These are phyloP conservation scores for Petrophora chlorosata DNA, from an alignment of 2,888 invertebrate genomes.

Conservation along the genomic window DNA sequence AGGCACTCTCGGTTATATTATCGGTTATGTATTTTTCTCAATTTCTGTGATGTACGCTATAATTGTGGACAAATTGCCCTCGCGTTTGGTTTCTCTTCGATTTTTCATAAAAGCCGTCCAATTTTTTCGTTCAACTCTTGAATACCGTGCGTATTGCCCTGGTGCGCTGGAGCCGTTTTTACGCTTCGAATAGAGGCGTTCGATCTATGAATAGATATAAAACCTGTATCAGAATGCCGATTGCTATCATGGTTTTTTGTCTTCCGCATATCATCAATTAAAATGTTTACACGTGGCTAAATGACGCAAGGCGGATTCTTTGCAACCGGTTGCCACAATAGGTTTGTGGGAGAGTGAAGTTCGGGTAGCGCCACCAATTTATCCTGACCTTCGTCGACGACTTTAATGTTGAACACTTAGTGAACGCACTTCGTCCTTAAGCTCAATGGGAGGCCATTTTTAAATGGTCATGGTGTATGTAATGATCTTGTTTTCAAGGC, in stretches of 20 bases:
- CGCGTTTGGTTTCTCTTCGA: constrained; percentile 28
- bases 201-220: constrained; percentile 47
- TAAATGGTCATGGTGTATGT: constrained; percentile 54
- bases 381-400: constrained; percentile 55
- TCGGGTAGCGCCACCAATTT: constrained; percentile 68
- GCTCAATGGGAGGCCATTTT: constrained; percentile 49
- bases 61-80: constrained; percentile 43
- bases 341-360: constrained; percentile 69
- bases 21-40: too few species aligned
- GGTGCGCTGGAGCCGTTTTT: constrained; percentile 25
- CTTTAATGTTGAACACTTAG: constrained; percentile 34
- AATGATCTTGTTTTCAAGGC: constrained; percentile 71
- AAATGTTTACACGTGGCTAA: constrained; percentile 79
- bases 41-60: constrained; percentile 40
- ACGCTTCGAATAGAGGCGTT: constrained; percentile 41
- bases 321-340: constrained; percentile 71
- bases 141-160: constrained; percentile 12
- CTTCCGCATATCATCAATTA: constrained; percentile 81
- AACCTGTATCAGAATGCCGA: constrained; percentile 59
- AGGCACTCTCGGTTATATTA: constrained; percentile 34
- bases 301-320: constrained; percentile 76
- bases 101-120: constrained; percentile 25
- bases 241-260: constrained; percentile 65
- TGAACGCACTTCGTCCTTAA: constrained; percentile 35
- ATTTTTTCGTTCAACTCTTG: constrained; percentile 25